Evolutionary conservation across 2,797 vertebrate genomes (phyloP).

Genomic region (Microtus agrestis): DNA sequence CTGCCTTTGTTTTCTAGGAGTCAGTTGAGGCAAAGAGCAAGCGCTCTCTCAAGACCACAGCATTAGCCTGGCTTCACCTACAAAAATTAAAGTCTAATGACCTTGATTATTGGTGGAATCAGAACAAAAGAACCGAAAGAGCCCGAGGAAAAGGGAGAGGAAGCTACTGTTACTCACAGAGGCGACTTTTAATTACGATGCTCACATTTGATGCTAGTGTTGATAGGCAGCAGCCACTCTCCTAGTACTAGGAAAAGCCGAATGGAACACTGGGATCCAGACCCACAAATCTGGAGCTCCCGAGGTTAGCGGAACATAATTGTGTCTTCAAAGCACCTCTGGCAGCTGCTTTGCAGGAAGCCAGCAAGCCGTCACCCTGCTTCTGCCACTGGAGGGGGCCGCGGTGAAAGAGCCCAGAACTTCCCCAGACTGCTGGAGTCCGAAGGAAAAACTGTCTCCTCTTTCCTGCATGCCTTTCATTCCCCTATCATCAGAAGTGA

Average conservation of each 20-base stretch:
- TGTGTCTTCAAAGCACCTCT: background rate
- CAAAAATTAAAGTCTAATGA: slow-evolving; percentile 41
- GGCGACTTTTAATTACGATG: background rate
- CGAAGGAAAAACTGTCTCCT: background rate
- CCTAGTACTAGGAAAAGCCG: background rate
- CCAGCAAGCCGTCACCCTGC: background rate
- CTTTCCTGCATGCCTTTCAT: background rate
- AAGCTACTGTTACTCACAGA: background rate
- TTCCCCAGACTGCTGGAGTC: background rate
- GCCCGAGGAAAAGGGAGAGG: background rate
- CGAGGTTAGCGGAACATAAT: background rate
- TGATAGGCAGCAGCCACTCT: background rate
- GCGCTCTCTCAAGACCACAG: background rate
- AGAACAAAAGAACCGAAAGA: background rate
- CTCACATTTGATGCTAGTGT: background rate
- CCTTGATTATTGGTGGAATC: background rate
- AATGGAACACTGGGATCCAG: background rate
- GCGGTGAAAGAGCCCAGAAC: background rate
- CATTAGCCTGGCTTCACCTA: background rate
- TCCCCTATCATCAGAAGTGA: background rate
- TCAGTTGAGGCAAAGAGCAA: slow-evolving; percentile 20
- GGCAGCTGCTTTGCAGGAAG: background rate
- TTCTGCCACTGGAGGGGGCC: background rate
- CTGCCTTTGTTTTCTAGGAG: slow-evolving; percentile 9
- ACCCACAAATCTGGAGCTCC: background rate